Evolutionary conservation across 1,140 invertebrate species (phyloP), one percentile per base, ranked within the genome.

Genomic region (Frieseomelitta varia): DNA sequence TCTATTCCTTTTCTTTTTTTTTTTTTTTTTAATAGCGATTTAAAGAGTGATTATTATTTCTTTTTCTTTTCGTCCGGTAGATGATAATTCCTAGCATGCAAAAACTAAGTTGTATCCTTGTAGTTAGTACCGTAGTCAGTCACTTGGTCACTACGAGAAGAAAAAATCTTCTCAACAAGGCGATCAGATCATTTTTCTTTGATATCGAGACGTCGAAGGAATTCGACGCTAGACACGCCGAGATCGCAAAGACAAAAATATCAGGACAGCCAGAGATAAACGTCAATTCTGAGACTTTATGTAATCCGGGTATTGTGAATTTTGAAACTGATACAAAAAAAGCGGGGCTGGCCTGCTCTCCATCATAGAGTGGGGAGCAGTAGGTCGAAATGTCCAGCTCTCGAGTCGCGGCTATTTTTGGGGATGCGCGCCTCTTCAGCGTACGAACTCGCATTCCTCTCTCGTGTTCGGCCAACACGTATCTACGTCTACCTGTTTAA

Each of bases 331-430:
- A 69, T 47, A 85, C 72, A 30, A 73, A 76, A 76, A 84, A 73
- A 85, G 74, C 51, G 58, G 80, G 27, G 73, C 65, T 58, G 77
- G 63, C 78, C 84, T 65, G 85, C 81, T 86, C 81, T 86, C 71
- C 74, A 81, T 72, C 79, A 84, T 76, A 84, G 85, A 88, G 87
- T 89, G 88, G 85, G 83, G 78, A 87, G 88, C 90, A 92, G 87
- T 91, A 93, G 92, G 92, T 94, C 92, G 88, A 93, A 92, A 93
- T 93, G 91, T 94, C 93, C 94, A 94, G 94, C 92, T 94, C 92
- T 91, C 85, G 85, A 91, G 86, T 85, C 86, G 91, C 82, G 79
- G 90, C 93, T 95, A 95, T 95, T 94, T 94, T 94, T 92, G 91
- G 91, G 87, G 88, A 90, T 89, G 87, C 90, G 87, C 82, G 83